Evolutionary conservation across 2,888 invertebrate genomes (phyloP).

Genomic region (Protula sp.): DNA sequence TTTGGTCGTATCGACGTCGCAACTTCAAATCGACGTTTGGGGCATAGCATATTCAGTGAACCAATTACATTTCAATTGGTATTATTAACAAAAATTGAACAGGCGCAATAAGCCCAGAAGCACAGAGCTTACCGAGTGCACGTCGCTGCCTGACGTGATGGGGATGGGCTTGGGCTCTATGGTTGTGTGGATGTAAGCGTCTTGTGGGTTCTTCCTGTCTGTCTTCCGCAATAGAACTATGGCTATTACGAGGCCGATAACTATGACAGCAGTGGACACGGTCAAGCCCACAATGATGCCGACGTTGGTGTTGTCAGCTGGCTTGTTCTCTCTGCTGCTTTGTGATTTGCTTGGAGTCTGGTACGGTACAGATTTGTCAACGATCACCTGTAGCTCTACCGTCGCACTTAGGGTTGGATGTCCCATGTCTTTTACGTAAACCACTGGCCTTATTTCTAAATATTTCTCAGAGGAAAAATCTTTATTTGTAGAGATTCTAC

Average conservation of each 20-base stretch:
- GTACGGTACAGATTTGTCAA: not conserved
- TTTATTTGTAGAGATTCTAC: not conserved
- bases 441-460: not conserved
- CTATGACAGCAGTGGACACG: not conserved
- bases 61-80: too few relatives aligned
- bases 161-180: too few relatives aligned
- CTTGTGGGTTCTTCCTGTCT: too few relatives aligned
- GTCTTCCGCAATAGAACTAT: not conserved
- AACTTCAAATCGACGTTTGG: too few relatives aligned
- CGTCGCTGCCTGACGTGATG: too few relatives aligned
- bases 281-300: not conserved
- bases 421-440: not conserved
- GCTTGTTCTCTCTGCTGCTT: not conserved
- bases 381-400: not conserved
- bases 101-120: too few relatives aligned
- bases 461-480: not conserved
- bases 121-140: too few relatives aligned
- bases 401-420: not conserved
- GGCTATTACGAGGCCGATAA: not conserved
- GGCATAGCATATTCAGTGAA: too few relatives aligned
- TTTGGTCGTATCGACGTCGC: too few relatives aligned
- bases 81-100: too few relatives aligned
- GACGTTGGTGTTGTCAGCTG: not conserved
- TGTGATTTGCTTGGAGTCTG: not conserved
- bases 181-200: too few relatives aligned